Percentiles rank a stretch among this genome's conserved stretches.
Conservation (phyloP, 1,140 invertebrate species). For the Bombus huntii region DNA sequence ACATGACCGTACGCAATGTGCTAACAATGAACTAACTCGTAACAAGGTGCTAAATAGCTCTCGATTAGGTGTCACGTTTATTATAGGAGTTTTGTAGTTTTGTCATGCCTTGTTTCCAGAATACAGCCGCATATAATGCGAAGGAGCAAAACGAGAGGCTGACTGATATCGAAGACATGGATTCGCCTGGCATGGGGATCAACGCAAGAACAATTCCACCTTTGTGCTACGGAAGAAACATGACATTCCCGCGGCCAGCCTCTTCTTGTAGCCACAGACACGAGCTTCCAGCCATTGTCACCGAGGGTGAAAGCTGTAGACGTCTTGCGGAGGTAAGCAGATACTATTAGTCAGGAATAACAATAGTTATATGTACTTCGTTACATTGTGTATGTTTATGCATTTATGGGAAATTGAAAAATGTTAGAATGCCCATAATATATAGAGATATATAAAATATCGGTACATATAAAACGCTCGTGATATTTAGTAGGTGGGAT, state of each 20-base stretch:
- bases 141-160: slow-evolving; percentile 80
- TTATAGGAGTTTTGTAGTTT: too few relatives aligned
- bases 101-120: slow-evolving; percentile 67
- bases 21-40: too few relatives aligned
- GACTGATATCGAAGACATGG: slow-evolving; percentile 75
- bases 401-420: too few relatives aligned
- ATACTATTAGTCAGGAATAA: background rate
- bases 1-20: too few relatives aligned
- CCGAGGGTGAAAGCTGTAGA: slow-evolving; percentile 84
- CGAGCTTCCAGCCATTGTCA: slow-evolving; percentile 85
- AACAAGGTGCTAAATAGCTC: too few relatives aligned
- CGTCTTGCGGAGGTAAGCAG: slow-evolving; percentile 77
- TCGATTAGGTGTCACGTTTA: too few relatives aligned
- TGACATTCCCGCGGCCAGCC: slow-evolving; percentile 85
- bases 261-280: slow-evolving; percentile 80
- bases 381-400: too few relatives aligned
- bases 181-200: slow-evolving; percentile 69
- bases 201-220: slow-evolving; percentile 75
- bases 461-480: too few relatives aligned
- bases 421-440: too few relatives aligned
- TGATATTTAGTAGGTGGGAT: too few relatives aligned
- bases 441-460: too few relatives aligned
- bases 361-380: too few relatives aligned
- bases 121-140: slow-evolving; percentile 81
- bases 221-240: slow-evolving; percentile 83